Conservation (phyloP, 2,888 invertebrate genomes). For the Ichneumoninae sp. region DNA sequence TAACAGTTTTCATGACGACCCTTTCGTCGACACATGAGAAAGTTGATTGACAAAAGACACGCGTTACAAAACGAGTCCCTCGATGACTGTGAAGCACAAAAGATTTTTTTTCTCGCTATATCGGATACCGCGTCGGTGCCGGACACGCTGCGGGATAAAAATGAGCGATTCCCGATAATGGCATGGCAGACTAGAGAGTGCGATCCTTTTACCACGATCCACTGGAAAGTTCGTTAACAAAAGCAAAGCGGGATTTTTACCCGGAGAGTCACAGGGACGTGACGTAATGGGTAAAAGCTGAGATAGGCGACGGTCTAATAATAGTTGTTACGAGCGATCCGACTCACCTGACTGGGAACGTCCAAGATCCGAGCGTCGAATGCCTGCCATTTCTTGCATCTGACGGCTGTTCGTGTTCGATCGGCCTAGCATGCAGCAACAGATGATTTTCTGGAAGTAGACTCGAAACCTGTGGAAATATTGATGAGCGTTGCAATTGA, state of each 20-base stretch:
- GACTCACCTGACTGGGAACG: conserved; percentile 74
- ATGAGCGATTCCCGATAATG: background rate
- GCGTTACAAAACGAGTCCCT: too few species aligned
- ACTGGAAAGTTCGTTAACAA: background rate
- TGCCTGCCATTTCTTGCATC: conserved; percentile 74
- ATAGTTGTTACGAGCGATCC: background rate
- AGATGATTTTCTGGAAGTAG: conserved; percentile 82
- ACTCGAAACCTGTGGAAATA: conserved; percentile 80
- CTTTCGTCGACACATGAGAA: too few species aligned
- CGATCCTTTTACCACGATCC: background rate
- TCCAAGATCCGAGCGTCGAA: conserved; percentile 73
- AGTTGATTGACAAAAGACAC: too few species aligned
- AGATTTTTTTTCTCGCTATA: too few species aligned
- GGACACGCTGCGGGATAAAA: background rate
- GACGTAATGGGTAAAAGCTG: too few species aligned
- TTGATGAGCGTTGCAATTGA: background rate
- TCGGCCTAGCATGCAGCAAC: conserved; percentile 85
- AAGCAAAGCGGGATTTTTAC: background rate
- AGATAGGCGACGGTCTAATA: background rate
- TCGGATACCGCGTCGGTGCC: too few species aligned
- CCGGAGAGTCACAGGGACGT: too few species aligned
- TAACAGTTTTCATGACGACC: too few species aligned
- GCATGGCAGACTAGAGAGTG: background rate
- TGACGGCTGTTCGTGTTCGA: conserved; percentile 85
- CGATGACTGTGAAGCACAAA: too few species aligned